Base-by-base conservation (phyloP, 1,140 invertebrate genomes). In the Pseudobourletiella spinata region DNA sequence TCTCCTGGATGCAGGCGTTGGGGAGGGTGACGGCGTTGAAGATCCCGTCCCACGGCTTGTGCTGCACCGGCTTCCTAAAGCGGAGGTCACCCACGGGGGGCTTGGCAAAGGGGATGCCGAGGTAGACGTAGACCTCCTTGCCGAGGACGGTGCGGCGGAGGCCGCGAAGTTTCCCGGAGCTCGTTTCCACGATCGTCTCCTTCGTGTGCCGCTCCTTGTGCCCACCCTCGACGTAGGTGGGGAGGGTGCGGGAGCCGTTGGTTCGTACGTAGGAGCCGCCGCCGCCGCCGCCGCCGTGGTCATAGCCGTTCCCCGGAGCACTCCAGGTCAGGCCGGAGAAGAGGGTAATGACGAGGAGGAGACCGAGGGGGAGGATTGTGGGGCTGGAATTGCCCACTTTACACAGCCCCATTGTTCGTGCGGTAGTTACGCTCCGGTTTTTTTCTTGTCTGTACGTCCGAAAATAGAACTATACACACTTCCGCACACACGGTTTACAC, bases 71-170 rank as follows among this genome's bases (percentile, higher is more conserved):
- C 66, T 87, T 86, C 18, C 86, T 80, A 76, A 97, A 98, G 57
- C 95, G 80, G 28, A 95, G 77, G 26, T 88, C 83, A 2, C 89
- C 91, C 14, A 77, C 42, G 0, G 94, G 95, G 0, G 94, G 90
- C 74, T 95, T 91, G 0, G 93, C 94, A 74, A 90, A 97, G 0
- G 95, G 95, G 64, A 98, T 92, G 2, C 92, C 91, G n/a, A 85
- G 86, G 73, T 89, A 97, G 11, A 87, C 86, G 73, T 94, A 88
- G 0, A 96, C 86, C 71, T 91, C 84, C 48, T 86, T 83, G 6
- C 86, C 87, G 62, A 88, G 72, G 89, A 89, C 25, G 88, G 87
- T 72, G 88, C 76, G 20, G 79, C 79, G 0, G 83, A 89, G 22
- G 88, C 87, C 73, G 90, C 86, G 15, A 87, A 76, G 0, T 90